These are phyloP conservation scores for Clepsis dumicolana DNA, from an alignment of 2,888 invertebrate species.

Conservation along the genomic window DNA sequence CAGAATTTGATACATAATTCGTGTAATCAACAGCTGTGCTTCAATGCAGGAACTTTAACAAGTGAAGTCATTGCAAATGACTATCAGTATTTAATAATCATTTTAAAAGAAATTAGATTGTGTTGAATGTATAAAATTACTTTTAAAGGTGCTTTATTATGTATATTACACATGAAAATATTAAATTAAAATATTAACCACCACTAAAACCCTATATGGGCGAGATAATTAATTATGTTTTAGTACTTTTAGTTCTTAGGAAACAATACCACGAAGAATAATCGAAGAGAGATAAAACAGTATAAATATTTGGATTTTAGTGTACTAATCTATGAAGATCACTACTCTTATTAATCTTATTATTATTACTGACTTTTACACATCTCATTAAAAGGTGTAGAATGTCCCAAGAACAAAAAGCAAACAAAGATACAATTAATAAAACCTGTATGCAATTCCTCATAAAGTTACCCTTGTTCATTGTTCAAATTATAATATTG, in stretches of 20 bases:
- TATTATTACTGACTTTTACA: conserved; percentile 24
- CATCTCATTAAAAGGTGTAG: conserved; percentile 15
- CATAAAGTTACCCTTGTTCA: conserved; percentile 19
- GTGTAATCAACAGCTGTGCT: conserved; percentile 55
- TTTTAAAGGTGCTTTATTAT: conserved; percentile 24
- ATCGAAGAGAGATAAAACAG: conserved; percentile 7
- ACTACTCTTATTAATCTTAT: conserved; percentile 23
- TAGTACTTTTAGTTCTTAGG: background rate
- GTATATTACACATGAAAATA: background rate
- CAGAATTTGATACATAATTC: conserved; percentile 33
- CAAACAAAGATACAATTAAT: background rate
- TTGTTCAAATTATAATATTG: conserved; percentile 25
- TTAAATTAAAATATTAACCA: background rate
- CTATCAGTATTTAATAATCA: background rate
- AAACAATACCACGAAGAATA: background rate
- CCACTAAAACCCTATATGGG: background rate
- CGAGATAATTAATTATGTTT: background rate
- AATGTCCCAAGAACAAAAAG: conserved; percentile 18
- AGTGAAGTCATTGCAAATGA: conserved; percentile 60
- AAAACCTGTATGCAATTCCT: conserved; percentile 35
- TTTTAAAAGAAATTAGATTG: background rate
- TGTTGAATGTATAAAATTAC: background rate
- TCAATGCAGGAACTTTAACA: conserved; percentile 61
- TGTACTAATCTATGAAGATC: conserved; percentile 32
- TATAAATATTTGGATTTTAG: conserved; percentile 17